Evolutionary conservation across 2,888 invertebrate species (phyloP).

Genomic region (Theristus sp.): DNA sequence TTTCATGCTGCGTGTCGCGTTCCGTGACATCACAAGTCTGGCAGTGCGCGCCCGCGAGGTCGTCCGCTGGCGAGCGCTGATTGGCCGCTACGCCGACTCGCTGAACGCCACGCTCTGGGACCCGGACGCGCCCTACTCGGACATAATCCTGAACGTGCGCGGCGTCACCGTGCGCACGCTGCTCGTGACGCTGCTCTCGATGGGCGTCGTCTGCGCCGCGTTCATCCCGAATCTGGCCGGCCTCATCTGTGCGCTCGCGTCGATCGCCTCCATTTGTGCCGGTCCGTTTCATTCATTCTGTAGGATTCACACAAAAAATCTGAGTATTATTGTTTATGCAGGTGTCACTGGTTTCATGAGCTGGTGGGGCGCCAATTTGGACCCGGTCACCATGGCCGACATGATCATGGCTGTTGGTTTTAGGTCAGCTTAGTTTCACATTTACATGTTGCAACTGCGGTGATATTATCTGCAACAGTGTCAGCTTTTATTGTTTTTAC

Average conservation of each 20-base stretch:
- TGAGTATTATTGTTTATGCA: too few relatives aligned
- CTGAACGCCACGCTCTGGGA: background rate
- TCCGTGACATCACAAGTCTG: background rate
- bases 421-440: background rate
- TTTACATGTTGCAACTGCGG: background rate
- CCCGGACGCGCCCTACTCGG: conserved; percentile 1
- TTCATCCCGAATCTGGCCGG: background rate
- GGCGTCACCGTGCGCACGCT: background rate
- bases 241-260: background rate
- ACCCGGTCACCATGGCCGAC: background rate
- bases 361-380: conserved; percentile 1
- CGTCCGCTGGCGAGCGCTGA: background rate
- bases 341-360: background rate
- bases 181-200: background rate
- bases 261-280: background rate
- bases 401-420: conserved; percentile 1
- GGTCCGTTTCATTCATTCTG: background rate
- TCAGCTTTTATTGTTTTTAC: background rate
- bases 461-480: background rate
- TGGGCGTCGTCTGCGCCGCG: background rate
- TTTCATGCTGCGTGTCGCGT: background rate
- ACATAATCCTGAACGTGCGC: background rate
- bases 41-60: background rate
- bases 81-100: background rate
- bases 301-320: too few relatives aligned